Percentiles rank a stretch among this genome's conserved stretches.
phyloP scores from a whole-genome alignment of 2,797 vertebrate genomes.

The Lagorchestes hirsutus region DNA sequence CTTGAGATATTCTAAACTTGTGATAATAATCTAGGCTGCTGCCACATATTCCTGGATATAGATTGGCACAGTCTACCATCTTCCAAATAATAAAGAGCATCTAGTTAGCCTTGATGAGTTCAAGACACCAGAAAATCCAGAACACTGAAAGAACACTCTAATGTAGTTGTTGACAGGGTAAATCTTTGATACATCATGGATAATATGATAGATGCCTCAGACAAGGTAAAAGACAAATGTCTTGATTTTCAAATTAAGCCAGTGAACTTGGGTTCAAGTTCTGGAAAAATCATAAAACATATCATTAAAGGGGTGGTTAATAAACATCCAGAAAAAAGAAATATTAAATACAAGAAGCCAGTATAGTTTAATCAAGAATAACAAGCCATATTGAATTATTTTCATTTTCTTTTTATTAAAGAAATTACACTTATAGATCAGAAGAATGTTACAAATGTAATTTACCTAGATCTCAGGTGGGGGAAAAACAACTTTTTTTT shows the following conservation, averaged over 20 bases:
- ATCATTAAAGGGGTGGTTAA: not conserved
- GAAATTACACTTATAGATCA: not conserved
- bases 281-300: not conserved
- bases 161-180: not conserved
- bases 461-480: not conserved
- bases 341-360: not conserved
- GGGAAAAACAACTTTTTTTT: not conserved
- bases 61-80: not conserved
- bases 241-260: not conserved
- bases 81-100: not conserved
- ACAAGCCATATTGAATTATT: not conserved
- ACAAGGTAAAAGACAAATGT: not conserved
- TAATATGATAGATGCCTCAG: not conserved
- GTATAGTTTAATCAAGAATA: not conserved
- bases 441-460: not conserved
- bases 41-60: not conserved
- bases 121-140: not conserved
- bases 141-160: not conserved
- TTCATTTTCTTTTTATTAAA: not conserved
- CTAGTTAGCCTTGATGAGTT: not conserved
- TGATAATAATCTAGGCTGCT: not conserved
- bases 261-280: not conserved
- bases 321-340: not conserved
- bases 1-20: not conserved
- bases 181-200: not conserved